Conservation (phyloP, 2,113 vertebrate species). For the Perca schrenkii region DNA sequence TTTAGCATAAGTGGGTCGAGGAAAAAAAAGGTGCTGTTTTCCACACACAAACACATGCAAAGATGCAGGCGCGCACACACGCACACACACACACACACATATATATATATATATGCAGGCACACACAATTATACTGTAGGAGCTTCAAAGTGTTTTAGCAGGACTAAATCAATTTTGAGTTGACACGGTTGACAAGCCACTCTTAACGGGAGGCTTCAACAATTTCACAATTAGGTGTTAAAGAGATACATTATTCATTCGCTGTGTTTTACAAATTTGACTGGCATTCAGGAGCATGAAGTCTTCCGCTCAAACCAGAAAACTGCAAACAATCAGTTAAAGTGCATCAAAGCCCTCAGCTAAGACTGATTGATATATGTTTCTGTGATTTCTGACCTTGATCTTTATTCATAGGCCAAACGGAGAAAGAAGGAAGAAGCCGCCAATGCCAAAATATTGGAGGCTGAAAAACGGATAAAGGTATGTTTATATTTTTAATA, state of each 20-base stretch:
- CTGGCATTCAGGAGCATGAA: constrained; percentile 71
- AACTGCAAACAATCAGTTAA: constrained; percentile 75
- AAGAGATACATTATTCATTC: constrained; percentile 86
- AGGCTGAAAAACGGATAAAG: constrained; percentile 99
- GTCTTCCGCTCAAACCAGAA: constrained; percentile 68
- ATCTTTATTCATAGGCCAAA: constrained; percentile 95
- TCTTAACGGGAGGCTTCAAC: constrained; percentile 85
- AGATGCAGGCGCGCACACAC: constrained; percentile 33
- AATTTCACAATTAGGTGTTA: constrained; percentile 86
- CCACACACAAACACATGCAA: constrained; percentile 51
- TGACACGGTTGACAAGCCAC: constrained; percentile 87
- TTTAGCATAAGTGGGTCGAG: constrained; percentile 86
- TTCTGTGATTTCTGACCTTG: constrained; percentile 84
- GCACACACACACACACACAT: not conserved
- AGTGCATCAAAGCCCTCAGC: constrained; percentile 64
- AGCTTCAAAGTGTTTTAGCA: constrained; percentile 86
- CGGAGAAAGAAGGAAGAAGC: constrained; percentile 99
- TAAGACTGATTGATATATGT: constrained; percentile 69
- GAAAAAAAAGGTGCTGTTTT: constrained; percentile 73
- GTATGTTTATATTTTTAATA: constrained; percentile 85
- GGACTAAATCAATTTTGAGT: constrained; percentile 86
- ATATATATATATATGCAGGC: constrained; percentile 6
- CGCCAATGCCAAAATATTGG: constrained; percentile 98
- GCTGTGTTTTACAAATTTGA: constrained; percentile 83
- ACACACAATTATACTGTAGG: constrained; percentile 81